These are phyloP conservation scores for Tragulus kanchil DNA, from an alignment of 2,113 vertebrate species.

Conservation along the genomic window DNA sequence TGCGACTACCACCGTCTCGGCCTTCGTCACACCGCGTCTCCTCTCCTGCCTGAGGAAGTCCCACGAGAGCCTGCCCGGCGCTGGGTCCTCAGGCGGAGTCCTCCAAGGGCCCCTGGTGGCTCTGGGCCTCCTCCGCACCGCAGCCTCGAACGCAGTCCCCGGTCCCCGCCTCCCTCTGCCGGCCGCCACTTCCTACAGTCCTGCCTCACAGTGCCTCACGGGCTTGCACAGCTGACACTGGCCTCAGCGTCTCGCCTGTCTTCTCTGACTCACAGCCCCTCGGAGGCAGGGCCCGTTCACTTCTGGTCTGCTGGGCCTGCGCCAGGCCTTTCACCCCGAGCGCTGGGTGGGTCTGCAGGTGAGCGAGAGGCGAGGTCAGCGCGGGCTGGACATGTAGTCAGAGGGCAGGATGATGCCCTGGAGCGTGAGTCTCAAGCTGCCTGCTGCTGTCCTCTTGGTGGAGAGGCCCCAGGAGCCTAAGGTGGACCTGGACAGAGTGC, in stretches of 20 bases:
- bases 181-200: background rate
- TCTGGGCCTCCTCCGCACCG: background rate
- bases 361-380: background rate
- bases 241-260: background rate
- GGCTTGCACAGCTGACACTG: background rate
- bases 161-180: too few species aligned
- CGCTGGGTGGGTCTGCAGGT: accelerated
- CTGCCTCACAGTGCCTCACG: background rate
- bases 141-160: background rate
- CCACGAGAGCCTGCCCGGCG: background rate
- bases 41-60: background rate
- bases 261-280: background rate
- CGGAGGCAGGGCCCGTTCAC: background rate
- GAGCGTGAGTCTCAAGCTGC: background rate
- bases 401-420: background rate
- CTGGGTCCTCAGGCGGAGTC: background rate
- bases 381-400: background rate
- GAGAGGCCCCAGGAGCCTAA: background rate
- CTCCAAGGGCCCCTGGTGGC: background rate
- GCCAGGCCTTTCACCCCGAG: background rate
- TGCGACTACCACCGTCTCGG: background rate
- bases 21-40: background rate
- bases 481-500: background rate
- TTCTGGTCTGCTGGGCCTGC: background rate
- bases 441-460: background rate